phyloP scores from a whole-genome alignment of 2,888 invertebrate genomes.

The Cheilosia scutellata region DNA sequence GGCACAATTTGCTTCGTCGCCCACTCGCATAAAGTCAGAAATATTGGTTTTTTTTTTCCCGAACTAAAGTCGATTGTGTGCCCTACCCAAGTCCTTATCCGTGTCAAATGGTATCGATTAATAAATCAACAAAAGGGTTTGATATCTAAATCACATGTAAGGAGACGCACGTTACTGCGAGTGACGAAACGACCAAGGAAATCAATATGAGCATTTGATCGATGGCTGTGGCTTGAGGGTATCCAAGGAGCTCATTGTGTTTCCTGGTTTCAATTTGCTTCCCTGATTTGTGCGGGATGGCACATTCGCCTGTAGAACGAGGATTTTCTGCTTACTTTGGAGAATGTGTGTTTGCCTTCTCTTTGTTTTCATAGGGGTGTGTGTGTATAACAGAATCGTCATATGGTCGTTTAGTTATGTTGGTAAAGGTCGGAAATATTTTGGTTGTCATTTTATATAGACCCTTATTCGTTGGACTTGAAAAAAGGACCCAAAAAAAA shows the following conservation, averaged over 20 bases:
- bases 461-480: background rate
- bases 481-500: slow-evolving; percentile 10
- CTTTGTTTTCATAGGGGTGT: background rate
- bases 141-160: slow-evolving; percentile 71
- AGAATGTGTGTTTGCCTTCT: background rate
- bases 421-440: slow-evolving; percentile 39
- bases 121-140: slow-evolving; percentile 74
- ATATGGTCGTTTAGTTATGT: background rate
- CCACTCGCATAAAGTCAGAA: slow-evolving; percentile 14
- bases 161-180: slow-evolving; percentile 29
- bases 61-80: slow-evolving; percentile 26
- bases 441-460: slow-evolving; percentile 8
- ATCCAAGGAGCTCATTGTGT: slow-evolving; percentile 59
- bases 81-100: slow-evolving; percentile 46
- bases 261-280: slow-evolving; percentile 42
- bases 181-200: slow-evolving; percentile 56
- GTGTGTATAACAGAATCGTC: background rate
- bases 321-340: slow-evolving; percentile 3
- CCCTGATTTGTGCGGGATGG: slow-evolving; percentile 14
- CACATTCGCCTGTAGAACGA: background rate
- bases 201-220: slow-evolving; percentile 71
- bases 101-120: slow-evolving; percentile 72
- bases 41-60: background rate
- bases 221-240: slow-evolving; percentile 53
- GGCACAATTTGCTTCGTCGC: slow-evolving; percentile 34